Evolutionary conservation across 2,113 vertebrate species (phyloP).

Genomic region (Casuarius casuarius): DNA sequence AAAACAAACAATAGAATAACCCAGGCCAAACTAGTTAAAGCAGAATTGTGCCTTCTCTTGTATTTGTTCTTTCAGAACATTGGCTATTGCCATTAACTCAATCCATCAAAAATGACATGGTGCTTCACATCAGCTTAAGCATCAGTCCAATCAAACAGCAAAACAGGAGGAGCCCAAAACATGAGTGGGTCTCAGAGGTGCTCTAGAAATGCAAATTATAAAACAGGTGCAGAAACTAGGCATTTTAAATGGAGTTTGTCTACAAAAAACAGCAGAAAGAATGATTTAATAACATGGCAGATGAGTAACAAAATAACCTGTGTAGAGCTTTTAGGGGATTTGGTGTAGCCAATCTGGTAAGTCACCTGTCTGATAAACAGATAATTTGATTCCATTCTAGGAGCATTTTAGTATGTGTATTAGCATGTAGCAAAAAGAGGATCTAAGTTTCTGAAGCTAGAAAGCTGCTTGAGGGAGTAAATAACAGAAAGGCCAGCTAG

Average conservation of each 20-base stretch:
- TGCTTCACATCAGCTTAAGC: background rate
- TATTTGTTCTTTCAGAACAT: background rate
- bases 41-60: background rate
- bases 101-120: background rate
- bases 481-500: background rate
- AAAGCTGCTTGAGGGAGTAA: background rate
- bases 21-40: background rate
- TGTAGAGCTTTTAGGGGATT: background rate
- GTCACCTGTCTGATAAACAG: background rate
- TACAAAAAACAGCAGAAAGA: background rate
- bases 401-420: background rate
- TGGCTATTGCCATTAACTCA: background rate
- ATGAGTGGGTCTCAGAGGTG: background rate
- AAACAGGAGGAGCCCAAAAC: background rate
- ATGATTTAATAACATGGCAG: background rate
- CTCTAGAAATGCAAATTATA: background rate
- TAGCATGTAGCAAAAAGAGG: background rate
- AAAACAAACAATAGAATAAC: background rate
- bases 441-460: background rate
- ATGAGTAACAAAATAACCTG: background rate
- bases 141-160: background rate
- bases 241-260: background rate
- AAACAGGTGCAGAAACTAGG: background rate
- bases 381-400: background rate
- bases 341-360: background rate